Conservation (phyloP, 1,140 invertebrate species). For the Oreohelix idahoensis region DNA sequence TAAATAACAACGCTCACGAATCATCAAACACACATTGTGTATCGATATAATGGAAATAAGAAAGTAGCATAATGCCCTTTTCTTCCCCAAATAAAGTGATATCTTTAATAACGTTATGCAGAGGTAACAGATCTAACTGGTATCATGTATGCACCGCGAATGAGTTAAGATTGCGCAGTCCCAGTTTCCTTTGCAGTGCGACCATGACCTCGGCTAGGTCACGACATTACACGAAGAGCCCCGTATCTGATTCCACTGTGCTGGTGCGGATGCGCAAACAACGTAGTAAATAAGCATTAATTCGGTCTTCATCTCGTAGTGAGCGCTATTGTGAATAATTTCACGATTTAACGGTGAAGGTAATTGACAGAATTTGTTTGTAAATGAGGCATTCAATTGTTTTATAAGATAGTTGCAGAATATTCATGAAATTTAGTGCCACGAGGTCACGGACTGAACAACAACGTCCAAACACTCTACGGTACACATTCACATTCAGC, state of each 20-base stretch:
- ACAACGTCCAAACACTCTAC: neutral
- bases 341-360: neutral
- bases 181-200: neutral
- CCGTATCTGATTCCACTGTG: neutral
- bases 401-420: neutral
- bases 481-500: neutral
- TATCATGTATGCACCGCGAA: neutral
- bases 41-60: too few relatives aligned
- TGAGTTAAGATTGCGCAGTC: neutral
- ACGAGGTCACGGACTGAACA: neutral
- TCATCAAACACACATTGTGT: too few relatives aligned
- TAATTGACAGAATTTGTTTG: neutral
- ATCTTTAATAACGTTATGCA: too few relatives aligned
- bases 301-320: neutral
- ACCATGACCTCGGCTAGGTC: conserved; percentile 7
- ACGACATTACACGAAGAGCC: neutral
- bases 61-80: too few relatives aligned
- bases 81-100: too few relatives aligned
- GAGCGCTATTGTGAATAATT: neutral
- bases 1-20: too few relatives aligned
- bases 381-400: neutral
- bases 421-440: neutral
- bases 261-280: conserved; percentile 5
- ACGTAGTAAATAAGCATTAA: neutral
- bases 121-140: too few relatives aligned